Percentiles rank a stretch among this genome's conserved stretches.
These are phyloP conservation scores for Homarus americanus DNA, from an alignment of 1,140 invertebrate species.

Conservation along the genomic window DNA sequence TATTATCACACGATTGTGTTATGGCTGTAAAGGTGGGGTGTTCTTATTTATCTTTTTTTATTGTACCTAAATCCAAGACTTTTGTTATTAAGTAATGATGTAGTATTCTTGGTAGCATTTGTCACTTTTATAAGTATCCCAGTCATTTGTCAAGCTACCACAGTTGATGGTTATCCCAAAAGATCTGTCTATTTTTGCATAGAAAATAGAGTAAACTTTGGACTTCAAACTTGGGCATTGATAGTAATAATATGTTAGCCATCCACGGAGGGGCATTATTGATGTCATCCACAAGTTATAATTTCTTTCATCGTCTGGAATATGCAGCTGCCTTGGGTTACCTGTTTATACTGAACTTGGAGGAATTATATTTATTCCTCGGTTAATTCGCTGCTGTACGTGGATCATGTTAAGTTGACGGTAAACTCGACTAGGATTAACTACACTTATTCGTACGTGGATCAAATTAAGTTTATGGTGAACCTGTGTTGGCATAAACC, in stretches of 20 bases:
- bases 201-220: background rate
- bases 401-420: no score
- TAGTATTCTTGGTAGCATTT: background rate
- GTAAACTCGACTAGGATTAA: no score
- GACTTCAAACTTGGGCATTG: background rate
- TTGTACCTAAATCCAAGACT: background rate
- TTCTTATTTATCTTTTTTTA: background rate
- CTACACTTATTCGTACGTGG: no score
- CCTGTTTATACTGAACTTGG: background rate
- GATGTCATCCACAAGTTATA: background rate
- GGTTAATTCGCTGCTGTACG: no score
- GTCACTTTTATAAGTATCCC: background rate
- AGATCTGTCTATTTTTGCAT: conserved; percentile 14
- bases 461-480: no score
- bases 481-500: no score
- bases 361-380: no score
- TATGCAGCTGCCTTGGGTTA: background rate
- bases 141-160: background rate
- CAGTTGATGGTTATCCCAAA: background rate
- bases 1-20: background rate
- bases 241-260: background rate
- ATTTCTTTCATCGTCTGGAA: background rate
- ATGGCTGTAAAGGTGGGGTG: background rate
- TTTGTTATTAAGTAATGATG: background rate
- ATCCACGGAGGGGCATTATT: background rate